phyloP scores from a whole-genome alignment of 2,113 vertebrate genomes.

The Clarias gariepinus region DNA sequence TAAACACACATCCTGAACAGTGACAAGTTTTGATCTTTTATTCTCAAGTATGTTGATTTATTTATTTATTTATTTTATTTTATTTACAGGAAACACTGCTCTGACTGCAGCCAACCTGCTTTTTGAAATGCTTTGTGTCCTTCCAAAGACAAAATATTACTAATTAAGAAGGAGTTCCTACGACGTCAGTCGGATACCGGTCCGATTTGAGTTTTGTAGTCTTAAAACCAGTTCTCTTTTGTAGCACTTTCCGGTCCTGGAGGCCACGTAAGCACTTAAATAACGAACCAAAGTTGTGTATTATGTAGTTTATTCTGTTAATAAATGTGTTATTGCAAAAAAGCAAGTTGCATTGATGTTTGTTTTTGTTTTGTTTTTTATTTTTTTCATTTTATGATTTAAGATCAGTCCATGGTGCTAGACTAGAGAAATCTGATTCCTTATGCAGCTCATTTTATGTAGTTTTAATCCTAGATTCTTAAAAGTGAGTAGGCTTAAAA shows the following conservation, averaged over 20 bases:
- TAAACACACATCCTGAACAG: slow-evolving; percentile 54
- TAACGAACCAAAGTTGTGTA: neutral
- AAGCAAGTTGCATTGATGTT: neutral
- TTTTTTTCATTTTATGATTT: no score
- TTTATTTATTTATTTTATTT: neutral
- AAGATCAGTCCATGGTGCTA: neutral
- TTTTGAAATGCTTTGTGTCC: slow-evolving; percentile 93
- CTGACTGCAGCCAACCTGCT: slow-evolving; percentile 89
- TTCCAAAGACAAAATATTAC: slow-evolving; percentile 77
- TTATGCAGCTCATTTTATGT: neutral
- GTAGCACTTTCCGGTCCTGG: neutral
- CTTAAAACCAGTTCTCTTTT: neutral
- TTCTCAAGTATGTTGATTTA: neutral
- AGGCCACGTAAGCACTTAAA: neutral
- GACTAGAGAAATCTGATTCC: neutral
- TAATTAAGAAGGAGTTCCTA: slow-evolving; percentile 56
- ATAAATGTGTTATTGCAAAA: neutral
- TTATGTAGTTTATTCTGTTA: neutral
- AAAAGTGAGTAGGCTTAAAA: neutral
- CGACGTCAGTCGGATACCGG: no score
- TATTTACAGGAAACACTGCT: slow-evolving; percentile 84
- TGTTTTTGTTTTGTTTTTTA: neutral
- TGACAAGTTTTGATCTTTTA: neutral
- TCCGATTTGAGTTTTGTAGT: neutral
- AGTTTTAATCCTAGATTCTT: neutral